A percentile compares a stretch with the other conserved stretches of the same genome.
phyloP scores from a whole-genome alignment of 1,140 invertebrate species.

The Amyelois transitella region DNA sequence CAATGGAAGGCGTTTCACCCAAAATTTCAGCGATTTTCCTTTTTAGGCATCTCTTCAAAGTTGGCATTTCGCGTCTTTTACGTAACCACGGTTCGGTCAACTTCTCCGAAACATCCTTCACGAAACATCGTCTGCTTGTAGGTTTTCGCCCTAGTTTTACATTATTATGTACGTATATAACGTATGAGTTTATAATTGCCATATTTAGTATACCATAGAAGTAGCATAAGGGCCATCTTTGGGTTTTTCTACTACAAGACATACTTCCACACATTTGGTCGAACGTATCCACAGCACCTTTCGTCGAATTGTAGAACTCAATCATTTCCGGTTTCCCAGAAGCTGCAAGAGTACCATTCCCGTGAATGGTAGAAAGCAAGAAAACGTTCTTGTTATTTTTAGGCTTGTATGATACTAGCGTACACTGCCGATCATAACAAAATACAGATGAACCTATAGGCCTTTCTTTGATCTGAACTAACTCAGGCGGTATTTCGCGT shows the following conservation, averaged over 20 bases:
- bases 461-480: background rate
- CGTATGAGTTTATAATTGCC: conserved; percentile 2
- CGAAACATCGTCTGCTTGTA: too few relatives aligned
- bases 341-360: background rate
- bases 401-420: background rate
- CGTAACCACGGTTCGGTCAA: too few relatives aligned
- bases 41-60: too few relatives aligned
- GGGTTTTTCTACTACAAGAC: conserved; percentile 30
- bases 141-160: too few relatives aligned
- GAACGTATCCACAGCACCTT: conserved; percentile 64
- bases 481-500: background rate
- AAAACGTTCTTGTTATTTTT: background rate
- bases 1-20: too few relatives aligned
- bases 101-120: too few relatives aligned
- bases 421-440: background rate
- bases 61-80: too few relatives aligned
- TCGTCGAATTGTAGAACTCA: conserved; percentile 57
- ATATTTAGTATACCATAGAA: conserved; percentile 12
- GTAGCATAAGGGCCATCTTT: conserved; percentile 41
- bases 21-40: too few relatives aligned
- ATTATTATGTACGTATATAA: too few relatives aligned
- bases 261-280: conserved; percentile 51
- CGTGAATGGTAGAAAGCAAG: background rate
- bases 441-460: background rate
- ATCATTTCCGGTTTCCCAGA: conserved; percentile 7